These are phyloP conservation scores for Bos javanicus DNA, from an alignment of 2,113 vertebrate species.

Conservation along the genomic window DNA sequence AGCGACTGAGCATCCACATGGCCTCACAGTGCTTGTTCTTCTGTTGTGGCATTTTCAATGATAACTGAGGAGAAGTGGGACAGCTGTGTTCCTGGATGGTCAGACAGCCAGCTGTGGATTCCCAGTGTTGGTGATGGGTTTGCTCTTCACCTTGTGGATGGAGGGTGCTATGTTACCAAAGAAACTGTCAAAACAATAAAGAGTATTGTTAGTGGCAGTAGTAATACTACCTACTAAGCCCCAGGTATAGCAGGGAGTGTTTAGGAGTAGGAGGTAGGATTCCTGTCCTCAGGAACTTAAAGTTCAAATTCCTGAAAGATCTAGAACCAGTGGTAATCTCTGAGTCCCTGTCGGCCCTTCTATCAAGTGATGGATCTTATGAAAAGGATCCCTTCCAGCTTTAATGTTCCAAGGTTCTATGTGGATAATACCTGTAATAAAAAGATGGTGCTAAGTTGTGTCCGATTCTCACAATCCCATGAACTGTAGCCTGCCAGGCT, in stretches of 20 bases:
- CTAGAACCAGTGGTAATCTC: background rate
- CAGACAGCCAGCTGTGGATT: background rate
- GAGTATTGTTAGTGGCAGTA: background rate
- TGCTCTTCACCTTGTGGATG: background rate
- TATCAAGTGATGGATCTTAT: background rate
- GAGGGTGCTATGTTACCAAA: constrained; percentile 16
- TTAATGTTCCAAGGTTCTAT: background rate
- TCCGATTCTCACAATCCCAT: background rate
- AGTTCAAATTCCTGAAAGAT: constrained; percentile 6
- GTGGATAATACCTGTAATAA: background rate
- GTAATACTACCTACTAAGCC: background rate
- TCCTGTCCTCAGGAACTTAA: background rate
- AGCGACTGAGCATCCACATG: background rate
- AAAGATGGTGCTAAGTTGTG: background rate
- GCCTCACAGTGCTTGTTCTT: background rate
- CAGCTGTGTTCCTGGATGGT: background rate
- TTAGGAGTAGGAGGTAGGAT: background rate
- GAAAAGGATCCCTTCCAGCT: background rate
- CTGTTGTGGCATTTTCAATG: background rate
- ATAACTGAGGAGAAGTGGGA: background rate
- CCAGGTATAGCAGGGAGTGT: background rate
- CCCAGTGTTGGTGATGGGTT: background rate
- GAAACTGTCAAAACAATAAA: background rate
- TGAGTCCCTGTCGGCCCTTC: background rate
- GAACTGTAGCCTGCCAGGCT: background rate